Conservation (phyloP, 2,888 invertebrate genomes). For the Buathra laborator region DNA sequence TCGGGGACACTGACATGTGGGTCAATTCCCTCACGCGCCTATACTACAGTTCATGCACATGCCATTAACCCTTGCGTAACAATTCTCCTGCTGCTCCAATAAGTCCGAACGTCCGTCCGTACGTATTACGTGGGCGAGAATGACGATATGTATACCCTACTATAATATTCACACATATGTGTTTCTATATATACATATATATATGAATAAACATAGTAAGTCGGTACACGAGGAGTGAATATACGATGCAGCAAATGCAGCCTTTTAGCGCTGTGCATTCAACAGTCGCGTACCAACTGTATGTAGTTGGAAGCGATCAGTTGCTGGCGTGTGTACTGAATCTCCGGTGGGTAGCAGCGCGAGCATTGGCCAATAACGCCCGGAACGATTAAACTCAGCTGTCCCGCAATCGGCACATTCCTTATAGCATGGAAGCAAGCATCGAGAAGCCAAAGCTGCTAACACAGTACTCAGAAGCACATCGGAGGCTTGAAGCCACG, state of each 20-base stretch:
- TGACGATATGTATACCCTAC: not conserved
- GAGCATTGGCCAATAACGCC: conserved; percentile 62
- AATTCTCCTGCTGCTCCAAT: conserved; percentile 51
- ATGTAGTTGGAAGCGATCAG: conserved; percentile 12
- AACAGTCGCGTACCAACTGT: conserved; percentile 1
- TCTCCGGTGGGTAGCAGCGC: conserved; percentile 6
- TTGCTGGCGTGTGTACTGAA: conserved; percentile 24
- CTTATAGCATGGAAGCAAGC: conserved; percentile 45
- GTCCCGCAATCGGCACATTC: conserved; percentile 68
- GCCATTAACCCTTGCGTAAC: conserved; percentile 68
- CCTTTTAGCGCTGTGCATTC: not conserved
- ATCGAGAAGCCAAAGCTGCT: conserved; percentile 22
- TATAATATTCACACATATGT: not conserved
- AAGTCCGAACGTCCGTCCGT: conserved; percentile 53
- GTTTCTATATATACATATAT: not conserved
- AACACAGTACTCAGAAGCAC: conserved; percentile 27
- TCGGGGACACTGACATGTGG: conserved; percentile 66
- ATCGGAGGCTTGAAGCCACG: conserved; percentile 18
- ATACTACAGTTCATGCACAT: conserved; percentile 49
- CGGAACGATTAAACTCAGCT: conserved; percentile 68
- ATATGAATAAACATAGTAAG: not conserved
- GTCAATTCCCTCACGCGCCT: conserved; percentile 65
- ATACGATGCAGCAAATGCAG: conserved; percentile 10
- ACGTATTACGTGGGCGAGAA: conserved; percentile 47
- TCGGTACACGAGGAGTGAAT: not conserved